Evolutionary conservation across 1,140 invertebrate species (phyloP), one percentile per base, ranked within the genome.

Genomic region (Drosophila mayri): DNA sequence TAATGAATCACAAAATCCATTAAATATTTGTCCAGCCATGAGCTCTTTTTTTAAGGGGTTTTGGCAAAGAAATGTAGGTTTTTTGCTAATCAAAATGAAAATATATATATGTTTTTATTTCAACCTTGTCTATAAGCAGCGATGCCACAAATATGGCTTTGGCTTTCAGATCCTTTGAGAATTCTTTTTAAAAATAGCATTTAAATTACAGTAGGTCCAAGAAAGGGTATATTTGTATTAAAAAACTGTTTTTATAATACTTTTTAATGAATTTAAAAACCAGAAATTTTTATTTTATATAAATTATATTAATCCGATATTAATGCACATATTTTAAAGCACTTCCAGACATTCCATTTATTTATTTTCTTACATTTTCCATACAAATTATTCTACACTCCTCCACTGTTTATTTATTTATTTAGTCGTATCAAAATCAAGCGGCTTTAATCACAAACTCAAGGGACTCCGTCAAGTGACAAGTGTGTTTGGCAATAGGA

Each of bases 361-460:
- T 55, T 10, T 11, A 37, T 55, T 22, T 6, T 14, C 6, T 3
- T 18, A 6, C 10, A 57, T 28, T 38, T 46, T 32, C 7, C 54
- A 30, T 32, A 4, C 12, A 22, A 10, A 18, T 20, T 60, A 60
- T 12, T 8, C 28, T 22, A 20, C 28, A 40, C 35, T 58, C 18
- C n/a, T 20, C 7, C 55, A 6, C 0, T 68, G 47, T 70, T 70
- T 67, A 54, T 66, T 66, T 52, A 67, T 44, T 70, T 70, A 18
- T 38, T 37, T 67, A 54, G 22, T 14, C 66, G 62, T 50, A 44
- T 72, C 28, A n/a, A 35, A 49, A 35, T 59, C 66, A 50, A 72
- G 52, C 66, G 35, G 43, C 37, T 72, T 74, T 62, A 54, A 74
- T 72, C 65, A 49, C 52, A 71, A 72, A 59, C 54, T 71, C 22